Evolutionary conservation across 2,113 vertebrate species (phyloP).

Genomic region (Mesitornis unicolor): DNA sequence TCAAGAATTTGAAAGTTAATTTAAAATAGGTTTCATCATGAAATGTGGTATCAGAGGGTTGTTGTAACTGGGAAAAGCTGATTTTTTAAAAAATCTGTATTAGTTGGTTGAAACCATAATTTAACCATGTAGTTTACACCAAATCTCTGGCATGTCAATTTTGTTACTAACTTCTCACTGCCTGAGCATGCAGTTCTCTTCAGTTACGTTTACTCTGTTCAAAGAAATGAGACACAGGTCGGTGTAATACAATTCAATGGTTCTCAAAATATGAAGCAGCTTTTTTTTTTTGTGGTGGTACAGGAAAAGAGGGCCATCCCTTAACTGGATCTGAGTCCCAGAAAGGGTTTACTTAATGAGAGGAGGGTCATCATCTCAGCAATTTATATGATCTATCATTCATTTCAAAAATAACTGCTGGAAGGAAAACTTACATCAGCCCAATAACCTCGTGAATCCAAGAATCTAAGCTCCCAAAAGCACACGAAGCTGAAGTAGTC

Average conservation of each 20-base stretch:
- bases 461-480: not conserved
- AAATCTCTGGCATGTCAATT: not conserved
- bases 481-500: not conserved
- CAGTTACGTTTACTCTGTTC: not conserved
- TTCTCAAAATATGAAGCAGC: not conserved
- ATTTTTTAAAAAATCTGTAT: not conserved
- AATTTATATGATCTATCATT: not conserved
- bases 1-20: not conserved
- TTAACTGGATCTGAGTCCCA: not conserved
- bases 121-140: not conserved
- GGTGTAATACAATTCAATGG: not conserved
- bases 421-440: not conserved
- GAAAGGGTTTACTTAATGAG: not conserved
- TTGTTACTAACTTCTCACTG: not conserved
- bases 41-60: not conserved
- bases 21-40: not conserved
- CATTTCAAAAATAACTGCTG: not conserved
- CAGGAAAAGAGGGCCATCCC: not conserved
- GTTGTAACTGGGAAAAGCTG: not conserved
- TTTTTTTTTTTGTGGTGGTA: not conserved
- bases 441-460: not conserved
- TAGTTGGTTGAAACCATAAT: not conserved
- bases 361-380: not conserved
- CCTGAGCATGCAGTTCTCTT: not conserved
- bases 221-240: not conserved